Percentiles rank a stretch among this genome's conserved stretches.
These are phyloP conservation scores for Megalops cyprinoides DNA, from an alignment of 2,797 vertebrate species.

Conservation along the genomic window DNA sequence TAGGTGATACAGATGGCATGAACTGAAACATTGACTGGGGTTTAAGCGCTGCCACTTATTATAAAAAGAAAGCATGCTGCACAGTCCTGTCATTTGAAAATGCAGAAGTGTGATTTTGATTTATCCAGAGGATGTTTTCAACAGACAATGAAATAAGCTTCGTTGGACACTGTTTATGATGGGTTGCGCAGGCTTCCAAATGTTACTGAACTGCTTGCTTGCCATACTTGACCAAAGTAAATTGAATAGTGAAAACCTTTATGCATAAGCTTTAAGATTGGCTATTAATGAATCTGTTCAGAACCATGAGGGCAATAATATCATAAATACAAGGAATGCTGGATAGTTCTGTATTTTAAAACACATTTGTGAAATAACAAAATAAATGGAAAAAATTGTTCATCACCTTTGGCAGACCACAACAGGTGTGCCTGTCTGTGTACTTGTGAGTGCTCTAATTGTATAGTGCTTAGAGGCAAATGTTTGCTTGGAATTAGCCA, in stretches of 20 bases:
- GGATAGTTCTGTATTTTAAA: constrained; percentile 9
- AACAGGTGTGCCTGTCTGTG: constrained; percentile 33
- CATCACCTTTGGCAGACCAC: constrained; percentile 57
- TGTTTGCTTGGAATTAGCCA: constrained; percentile 1
- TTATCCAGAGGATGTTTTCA: neutral
- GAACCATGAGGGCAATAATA: neutral
- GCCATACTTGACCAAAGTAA: neutral
- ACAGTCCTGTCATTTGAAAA: neutral
- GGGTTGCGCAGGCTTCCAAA: neutral
- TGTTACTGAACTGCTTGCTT: neutral
- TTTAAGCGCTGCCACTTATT: neutral
- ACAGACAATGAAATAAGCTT: neutral
- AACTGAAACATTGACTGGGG: neutral
- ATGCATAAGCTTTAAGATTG: neutral
- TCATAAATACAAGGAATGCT: constrained; percentile 10
- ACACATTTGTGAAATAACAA: constrained; percentile 26
- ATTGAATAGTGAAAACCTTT: neutral
- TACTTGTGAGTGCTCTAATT: neutral
- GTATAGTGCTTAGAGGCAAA: constrained; percentile 1
- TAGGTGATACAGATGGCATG: neutral
- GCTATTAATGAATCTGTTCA: neutral
- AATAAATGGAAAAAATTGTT: constrained; percentile 36
- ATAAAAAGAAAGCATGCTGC: neutral
- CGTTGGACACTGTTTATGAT: neutral
- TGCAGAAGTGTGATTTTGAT: neutral